Conservation (phyloP, 2,888 invertebrate genomes). For the Gymnosoma rotundatum region DNA sequence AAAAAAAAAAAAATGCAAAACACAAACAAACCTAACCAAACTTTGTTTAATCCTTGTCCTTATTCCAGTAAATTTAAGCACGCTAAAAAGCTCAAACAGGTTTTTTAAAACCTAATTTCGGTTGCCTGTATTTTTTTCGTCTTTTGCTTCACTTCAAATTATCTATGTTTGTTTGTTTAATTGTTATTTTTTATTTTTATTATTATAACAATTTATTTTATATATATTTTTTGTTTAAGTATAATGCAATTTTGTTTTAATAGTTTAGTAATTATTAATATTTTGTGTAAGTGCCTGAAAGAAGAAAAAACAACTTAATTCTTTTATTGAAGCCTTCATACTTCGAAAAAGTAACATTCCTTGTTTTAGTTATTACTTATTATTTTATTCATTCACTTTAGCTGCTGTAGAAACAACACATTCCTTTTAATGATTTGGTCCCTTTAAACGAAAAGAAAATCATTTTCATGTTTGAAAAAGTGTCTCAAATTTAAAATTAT, state of each 20-base stretch:
- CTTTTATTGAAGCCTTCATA: slow-evolving; percentile 45
- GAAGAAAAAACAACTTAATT: slow-evolving; percentile 1
- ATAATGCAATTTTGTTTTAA: slow-evolving; percentile 20
- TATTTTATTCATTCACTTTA: slow-evolving; percentile 15
- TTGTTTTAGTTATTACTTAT: slow-evolving; percentile 24
- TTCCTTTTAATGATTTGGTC: slow-evolving; percentile 31
- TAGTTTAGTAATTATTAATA: slow-evolving; percentile 12
- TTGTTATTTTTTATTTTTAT: slow-evolving; percentile 35
- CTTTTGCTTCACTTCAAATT: background rate
- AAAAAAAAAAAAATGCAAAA: slow-evolving; percentile 1
- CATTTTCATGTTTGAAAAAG: background rate
- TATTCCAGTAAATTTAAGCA: slow-evolving; percentile 30
- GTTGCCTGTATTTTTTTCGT: slow-evolving; percentile 56
- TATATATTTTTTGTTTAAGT: slow-evolving; percentile 48
- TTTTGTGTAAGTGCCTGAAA: slow-evolving; percentile 32
- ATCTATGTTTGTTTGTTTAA: slow-evolving; percentile 34
- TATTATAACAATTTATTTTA: slow-evolving; percentile 36
- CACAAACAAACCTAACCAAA: slow-evolving; percentile 35
- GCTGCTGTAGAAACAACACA: slow-evolving; percentile 5
- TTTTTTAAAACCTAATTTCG: slow-evolving; percentile 11
- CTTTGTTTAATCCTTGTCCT: slow-evolving; percentile 5
- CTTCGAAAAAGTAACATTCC: slow-evolving; percentile 62
- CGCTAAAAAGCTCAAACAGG: slow-evolving; percentile 30
- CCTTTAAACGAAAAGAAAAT: background rate
- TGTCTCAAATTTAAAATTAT: slow-evolving; percentile 20